Base-by-base conservation (phyloP, 2,888 invertebrate genomes). In the Dorcus hopei region DNA sequence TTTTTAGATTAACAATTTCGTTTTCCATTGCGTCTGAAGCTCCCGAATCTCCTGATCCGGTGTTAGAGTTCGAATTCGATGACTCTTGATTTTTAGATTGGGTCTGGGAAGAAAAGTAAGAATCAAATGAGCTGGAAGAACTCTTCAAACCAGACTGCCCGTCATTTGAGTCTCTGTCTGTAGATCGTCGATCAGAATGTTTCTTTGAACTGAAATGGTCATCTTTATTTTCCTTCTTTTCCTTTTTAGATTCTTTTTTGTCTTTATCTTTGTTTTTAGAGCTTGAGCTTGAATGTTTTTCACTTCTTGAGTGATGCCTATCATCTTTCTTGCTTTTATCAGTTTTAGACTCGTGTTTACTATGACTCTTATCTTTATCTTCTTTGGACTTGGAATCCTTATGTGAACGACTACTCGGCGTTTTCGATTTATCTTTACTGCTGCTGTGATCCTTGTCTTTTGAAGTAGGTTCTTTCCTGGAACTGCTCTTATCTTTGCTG, bases 81-180 rank as follows among this genome's bases (percentile, higher is more conserved):
- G 66, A 64, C 23, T 70, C 70, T 49, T 71, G 68, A 4, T 57
- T 68, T 33, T 64, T 66, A 50, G 69, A 68, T 52, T 70, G 66
- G 3, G 60, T 60, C 40, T 67, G 66, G 2, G 58, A 68, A 79
- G 79, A 62, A 82, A 79, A 45, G 77, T 80, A 33, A 6, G 57
- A 57, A 42, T 57, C 57, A 75, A 58, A 75, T 68, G 73, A 83
- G 81, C 61, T 78, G 2, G 71, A 68, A 52, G 69, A 75, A 14
- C 76, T 78, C 49, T 77, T 76, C 61, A 74, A 76, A 40, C 81
- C 80, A 19, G 79, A 77, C 39, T 79, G 78, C 40, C 88, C 91
- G 72, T 90, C 91, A 66, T 90, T 91, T 0, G 91, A 91, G 77
- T 93, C 90, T 61, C 89, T 81, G 67, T 90, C 92, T 0, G 90